Evolutionary conservation across 2,113 vertebrate genomes (phyloP), one percentile per base, ranked within the genome.

Genomic region (Pyrgilauda ruficollis): DNA sequence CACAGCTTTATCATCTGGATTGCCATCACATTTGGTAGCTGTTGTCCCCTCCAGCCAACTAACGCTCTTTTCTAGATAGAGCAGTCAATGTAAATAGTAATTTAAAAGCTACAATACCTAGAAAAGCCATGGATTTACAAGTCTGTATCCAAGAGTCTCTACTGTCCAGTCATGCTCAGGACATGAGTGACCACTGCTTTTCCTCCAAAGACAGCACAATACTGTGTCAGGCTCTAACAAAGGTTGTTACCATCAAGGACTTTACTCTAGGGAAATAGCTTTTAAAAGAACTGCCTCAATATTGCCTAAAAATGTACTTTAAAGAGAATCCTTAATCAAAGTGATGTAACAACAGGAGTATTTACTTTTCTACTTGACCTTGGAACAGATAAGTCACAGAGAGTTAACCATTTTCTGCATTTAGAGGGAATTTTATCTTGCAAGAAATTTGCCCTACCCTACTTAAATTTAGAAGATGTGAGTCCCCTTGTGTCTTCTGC

Each of bases 251-350:
- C 15, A 24, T 53, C 63, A 87, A 59, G 39, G 19, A 67, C 35
- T 77, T 86, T 47, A n/a, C 39, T 78, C 43, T 19, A 64, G 39
- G 30, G 56, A 77, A 94, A 46, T 0, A 61, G 19, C 22, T 84
- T 76, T 90, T 70, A 35, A 70, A 89, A 88, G 7, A 86, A 41
- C 15, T 35, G 16, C 35, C 55, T 87, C 64, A 47, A 43, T 84
- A 59, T 63, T 90, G 43, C 55, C 44, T 53, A 67, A 94, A 90
- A 96, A 67, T 28, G 26, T 84, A 39, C 68, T 86, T 92, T 67
- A 93, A 92, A 93, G 72, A 64, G 76, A 93, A 81, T 89, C 17
- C 44, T 89, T 84, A 87, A 76, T 93, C 53, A 62, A 84, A 89
- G 39, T 52, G 55, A 49, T 70, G 15, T 53, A 89, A 90, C 46